Conservation (phyloP, 1,140 invertebrate species). For the Panagrolaimus sp. region DNA sequence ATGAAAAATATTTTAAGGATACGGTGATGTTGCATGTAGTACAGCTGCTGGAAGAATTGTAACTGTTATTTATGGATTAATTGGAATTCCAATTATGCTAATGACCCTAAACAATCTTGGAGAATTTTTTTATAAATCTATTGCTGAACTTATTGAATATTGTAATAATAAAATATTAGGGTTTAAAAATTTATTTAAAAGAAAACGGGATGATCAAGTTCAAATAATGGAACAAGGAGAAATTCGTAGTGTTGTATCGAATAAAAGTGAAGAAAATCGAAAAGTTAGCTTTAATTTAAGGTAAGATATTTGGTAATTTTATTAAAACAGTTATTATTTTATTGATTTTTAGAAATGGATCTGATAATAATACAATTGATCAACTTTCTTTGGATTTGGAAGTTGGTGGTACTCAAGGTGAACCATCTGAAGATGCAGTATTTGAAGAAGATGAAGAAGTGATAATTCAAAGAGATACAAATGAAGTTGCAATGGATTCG, state of each 20-base stretch:
- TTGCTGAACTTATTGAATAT: constrained; percentile 38
- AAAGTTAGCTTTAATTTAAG: constrained; percentile 8
- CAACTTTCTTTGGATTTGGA: constrained; percentile 6
- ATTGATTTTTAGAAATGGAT: background rate
- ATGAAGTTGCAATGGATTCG: constrained; percentile 17
- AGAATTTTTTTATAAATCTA: constrained; percentile 83
- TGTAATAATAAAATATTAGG: no score
- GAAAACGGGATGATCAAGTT: constrained; percentile 16
- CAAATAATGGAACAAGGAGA: constrained; percentile 12
- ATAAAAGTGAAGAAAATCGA: background rate
- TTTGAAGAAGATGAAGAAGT: constrained; percentile 22
- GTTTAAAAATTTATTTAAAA: constrained; percentile 4
- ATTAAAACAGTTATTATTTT: background rate
- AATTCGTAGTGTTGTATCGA: background rate
- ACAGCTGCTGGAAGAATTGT: constrained; percentile 73
- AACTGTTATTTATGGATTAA: constrained; percentile 89
- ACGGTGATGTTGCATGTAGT: constrained; percentile 43
- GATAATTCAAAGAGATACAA: background rate
- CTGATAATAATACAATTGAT: background rate
- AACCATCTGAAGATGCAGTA: constrained; percentile 10
- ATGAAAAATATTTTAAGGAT: constrained; percentile 41
- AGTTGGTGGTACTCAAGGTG: background rate
- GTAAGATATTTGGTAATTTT: background rate
- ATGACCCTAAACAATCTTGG: constrained; percentile 89
- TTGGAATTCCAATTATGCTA: constrained; percentile 88